Conservation (phyloP, 2,113 vertebrate species). For the Cariama cristata region DNA sequence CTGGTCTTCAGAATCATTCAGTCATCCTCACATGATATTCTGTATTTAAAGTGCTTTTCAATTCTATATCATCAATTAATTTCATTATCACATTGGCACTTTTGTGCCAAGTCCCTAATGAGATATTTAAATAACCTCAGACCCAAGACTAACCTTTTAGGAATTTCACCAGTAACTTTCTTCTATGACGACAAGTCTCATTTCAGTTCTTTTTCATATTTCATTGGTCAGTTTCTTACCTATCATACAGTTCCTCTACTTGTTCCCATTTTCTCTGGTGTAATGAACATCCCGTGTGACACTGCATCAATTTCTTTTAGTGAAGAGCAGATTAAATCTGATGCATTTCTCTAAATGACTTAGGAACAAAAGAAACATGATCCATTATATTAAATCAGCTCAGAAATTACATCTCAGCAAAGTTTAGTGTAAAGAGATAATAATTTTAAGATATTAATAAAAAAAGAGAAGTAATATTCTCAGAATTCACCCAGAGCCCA, state of each 20-base stretch:
- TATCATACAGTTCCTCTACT: neutral
- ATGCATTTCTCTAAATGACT: slow-evolving; percentile 4
- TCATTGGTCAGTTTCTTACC: neutral
- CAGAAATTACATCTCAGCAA: neutral
- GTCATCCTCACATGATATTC: neutral
- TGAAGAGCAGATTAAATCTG: slow-evolving; percentile 11
- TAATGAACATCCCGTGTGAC: neutral
- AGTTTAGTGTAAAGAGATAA: neutral
- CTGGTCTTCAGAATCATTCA: neutral
- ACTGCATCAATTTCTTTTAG: neutral
- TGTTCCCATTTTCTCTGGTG: neutral
- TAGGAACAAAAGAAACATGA: slow-evolving; percentile 21
- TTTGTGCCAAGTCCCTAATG: neutral
- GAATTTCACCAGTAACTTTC: neutral
- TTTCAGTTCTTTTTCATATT: neutral
- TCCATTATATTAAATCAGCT: neutral
- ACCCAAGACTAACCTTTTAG: neutral
- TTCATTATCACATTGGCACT: neutral
- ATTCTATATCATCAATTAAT: neutral
- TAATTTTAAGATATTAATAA: slow-evolving; percentile 4
- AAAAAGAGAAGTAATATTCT: neutral
- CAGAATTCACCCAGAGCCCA: neutral
- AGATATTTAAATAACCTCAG: neutral
- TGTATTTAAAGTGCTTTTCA: neutral
- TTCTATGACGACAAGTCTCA: neutral